These are phyloP conservation scores for Brachionus asplanchnoidis DNA, from an alignment of 1,140 invertebrate genomes.

Conservation along the genomic window DNA sequence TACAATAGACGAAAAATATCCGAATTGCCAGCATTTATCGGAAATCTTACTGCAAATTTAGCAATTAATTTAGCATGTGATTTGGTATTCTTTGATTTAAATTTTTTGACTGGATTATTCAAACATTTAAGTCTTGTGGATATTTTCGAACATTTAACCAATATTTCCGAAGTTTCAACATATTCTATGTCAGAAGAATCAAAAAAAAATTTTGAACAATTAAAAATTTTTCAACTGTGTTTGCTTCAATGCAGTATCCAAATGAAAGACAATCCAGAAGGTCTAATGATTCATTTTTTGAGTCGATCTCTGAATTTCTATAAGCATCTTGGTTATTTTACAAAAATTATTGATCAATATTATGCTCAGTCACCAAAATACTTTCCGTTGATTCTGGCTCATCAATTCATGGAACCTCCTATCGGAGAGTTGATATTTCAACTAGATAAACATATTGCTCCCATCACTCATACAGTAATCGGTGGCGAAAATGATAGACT, in stretches of 20 bases:
- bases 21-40: conserved; percentile 4
- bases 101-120: background rate
- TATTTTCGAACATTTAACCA: background rate
- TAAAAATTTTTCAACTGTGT: background rate
- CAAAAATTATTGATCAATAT: conserved; percentile 49
- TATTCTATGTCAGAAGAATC: background rate
- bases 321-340: conserved; percentile 47
- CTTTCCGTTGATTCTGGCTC: conserved; percentile 50
- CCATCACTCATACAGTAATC: background rate
- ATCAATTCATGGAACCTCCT: conserved; percentile 48
- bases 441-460: background rate
- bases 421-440: conserved; percentile 7
- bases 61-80: conserved; percentile 8
- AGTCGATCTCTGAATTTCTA: conserved; percentile 51
- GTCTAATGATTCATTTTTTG: conserved; percentile 47
- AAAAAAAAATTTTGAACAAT: background rate
- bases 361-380: conserved; percentile 49
- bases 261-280: conserved; percentile 9
- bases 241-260: background rate
- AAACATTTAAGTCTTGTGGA: background rate
- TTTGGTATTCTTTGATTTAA: background rate
- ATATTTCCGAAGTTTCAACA: background rate
- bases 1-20: conserved; percentile 36
- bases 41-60: background rate
- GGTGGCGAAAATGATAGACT: background rate